Conservation (phyloP, 2,888 invertebrate species). For the Morpho helenor region DNA sequence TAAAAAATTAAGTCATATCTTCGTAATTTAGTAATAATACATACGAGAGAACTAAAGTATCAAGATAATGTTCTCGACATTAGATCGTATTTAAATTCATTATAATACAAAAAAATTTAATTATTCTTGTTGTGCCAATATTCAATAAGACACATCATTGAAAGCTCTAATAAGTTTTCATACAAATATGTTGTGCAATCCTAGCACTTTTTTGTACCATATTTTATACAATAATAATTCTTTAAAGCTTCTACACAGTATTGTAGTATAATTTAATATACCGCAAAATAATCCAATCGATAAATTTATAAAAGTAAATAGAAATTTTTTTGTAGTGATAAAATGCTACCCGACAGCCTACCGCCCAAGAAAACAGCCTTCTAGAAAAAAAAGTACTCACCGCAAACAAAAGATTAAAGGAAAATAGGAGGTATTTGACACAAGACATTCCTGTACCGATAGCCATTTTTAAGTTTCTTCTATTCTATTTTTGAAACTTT, state of each 20-base stretch:
- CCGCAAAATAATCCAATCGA: background rate
- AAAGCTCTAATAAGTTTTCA: no score
- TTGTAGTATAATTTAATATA: background rate
- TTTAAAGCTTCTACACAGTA: background rate
- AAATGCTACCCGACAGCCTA: slow-evolving; percentile 7
- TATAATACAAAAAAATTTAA: no score
- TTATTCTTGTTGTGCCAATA: no score
- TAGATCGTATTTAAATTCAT: no score
- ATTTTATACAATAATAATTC: no score
- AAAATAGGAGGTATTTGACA: slow-evolving; percentile 92
- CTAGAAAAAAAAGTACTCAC: slow-evolving; percentile 78
- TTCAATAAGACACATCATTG: background rate
- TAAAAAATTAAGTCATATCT: no score
- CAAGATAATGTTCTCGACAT: no score
- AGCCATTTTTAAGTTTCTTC: slow-evolving; percentile 80
- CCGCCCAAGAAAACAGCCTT: slow-evolving; percentile 26
- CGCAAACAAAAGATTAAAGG: slow-evolving; percentile 92
- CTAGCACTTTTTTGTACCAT: background rate
- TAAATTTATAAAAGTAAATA: background rate
- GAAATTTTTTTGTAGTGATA: background rate
- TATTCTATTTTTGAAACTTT: slow-evolving; percentile 38
- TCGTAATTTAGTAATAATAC: no score
- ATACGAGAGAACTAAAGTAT: no score
- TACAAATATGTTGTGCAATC: slow-evolving; percentile 1
- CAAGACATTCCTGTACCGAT: slow-evolving; percentile 90